phyloP scores from a whole-genome alignment of 2,888 invertebrate genomes.

The Conus canariensis region DNA sequence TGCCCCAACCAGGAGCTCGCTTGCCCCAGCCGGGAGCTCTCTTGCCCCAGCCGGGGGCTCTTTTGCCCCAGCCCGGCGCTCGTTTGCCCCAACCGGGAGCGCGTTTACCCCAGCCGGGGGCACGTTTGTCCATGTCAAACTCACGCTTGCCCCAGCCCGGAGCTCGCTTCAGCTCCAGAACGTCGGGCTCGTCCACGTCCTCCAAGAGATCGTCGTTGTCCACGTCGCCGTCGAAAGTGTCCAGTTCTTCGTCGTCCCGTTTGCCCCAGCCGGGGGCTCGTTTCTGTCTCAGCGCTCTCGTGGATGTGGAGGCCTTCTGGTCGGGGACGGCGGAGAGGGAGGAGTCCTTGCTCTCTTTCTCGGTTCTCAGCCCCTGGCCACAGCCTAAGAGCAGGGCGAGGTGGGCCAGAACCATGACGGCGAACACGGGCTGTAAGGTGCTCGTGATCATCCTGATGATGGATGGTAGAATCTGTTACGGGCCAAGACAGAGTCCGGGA shows the following conservation, averaged over 20 bases:
- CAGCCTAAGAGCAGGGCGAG: neutral
- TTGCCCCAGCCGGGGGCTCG: conserved; percentile 17
- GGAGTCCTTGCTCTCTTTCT: neutral
- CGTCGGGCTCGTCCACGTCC: neutral
- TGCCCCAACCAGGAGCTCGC: conserved; percentile 11
- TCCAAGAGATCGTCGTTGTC: neutral
- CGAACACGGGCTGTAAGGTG: neutral
- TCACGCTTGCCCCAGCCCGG: conserved; percentile 16
- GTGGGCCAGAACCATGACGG: neutral
- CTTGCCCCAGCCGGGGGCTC: conserved; percentile 8
- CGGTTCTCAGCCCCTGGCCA: neutral
- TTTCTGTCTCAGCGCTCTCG: neutral
- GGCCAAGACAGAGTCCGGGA: too few relatives aligned
- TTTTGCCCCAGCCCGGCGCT: conserved; percentile 15
- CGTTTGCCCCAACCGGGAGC: neutral
- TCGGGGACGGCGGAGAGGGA: neutral
- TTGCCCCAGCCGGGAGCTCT: conserved; percentile 10
- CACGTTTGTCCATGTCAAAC: neutral
- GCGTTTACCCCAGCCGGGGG: conserved; percentile 8
- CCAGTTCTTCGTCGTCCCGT: neutral
- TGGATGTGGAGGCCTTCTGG: neutral
- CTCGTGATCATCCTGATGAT: neutral
- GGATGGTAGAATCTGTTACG: too few relatives aligned
- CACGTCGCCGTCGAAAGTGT: neutral
- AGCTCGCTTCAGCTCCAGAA: neutral